Evolutionary conservation across 2,797 vertebrate species (phyloP).

Genomic region (Leptodactylus fallax): DNA sequence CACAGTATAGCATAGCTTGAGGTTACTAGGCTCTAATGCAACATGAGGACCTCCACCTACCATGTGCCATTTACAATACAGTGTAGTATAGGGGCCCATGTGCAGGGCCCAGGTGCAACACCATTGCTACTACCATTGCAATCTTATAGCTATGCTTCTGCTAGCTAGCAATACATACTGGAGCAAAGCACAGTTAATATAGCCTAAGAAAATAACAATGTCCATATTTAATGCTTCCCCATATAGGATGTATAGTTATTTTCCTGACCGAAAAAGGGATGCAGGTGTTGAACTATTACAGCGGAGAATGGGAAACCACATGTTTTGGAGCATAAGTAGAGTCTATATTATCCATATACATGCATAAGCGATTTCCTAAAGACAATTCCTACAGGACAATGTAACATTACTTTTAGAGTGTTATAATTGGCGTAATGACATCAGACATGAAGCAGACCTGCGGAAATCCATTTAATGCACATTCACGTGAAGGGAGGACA

Average conservation of each 20-base stretch:
- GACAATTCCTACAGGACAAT: conserved; percentile 58
- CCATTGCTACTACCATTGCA: neutral
- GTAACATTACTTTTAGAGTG: conserved; percentile 22
- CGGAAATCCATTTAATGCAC: conserved; percentile 25
- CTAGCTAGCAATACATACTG: neutral
- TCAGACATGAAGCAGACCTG: conserved; percentile 47
- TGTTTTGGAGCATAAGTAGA: conserved; percentile 28
- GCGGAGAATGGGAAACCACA: conserved; percentile 41
- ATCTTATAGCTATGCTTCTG: neutral
- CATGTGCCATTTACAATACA: neutral
- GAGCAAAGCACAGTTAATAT: neutral
- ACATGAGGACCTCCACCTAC: neutral
- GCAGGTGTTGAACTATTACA: conserved; percentile 50
- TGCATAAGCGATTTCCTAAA: conserved; percentile 49
- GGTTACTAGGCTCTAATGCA: neutral
- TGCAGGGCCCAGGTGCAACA: neutral
- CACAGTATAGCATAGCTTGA: neutral
- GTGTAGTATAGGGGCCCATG: too few species aligned
- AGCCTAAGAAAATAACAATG: conserved; percentile 4
- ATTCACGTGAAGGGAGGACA: conserved; percentile 29
- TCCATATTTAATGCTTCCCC: conserved; percentile 15
- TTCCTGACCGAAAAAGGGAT: conserved; percentile 45
- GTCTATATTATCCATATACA: conserved; percentile 37
- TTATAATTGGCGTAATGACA: conserved; percentile 59
- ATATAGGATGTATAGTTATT: neutral